Base-by-base conservation (phyloP, 2,797 vertebrate species). In the Enteromius mattozi region DNA sequence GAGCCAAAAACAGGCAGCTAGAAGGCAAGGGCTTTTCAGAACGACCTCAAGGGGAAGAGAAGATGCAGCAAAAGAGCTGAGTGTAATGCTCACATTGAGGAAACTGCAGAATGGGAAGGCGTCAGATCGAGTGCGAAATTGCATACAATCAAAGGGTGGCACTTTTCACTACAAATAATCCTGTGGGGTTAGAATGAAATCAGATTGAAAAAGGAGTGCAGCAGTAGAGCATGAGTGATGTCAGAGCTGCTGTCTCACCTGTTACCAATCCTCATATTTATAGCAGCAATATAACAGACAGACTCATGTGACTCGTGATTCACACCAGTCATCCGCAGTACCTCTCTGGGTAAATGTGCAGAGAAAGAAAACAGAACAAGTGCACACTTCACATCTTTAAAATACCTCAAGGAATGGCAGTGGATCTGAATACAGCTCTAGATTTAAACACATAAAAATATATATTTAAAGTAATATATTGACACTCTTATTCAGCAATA, bases 171-270 rank as follows among this genome's bases (percentile, higher is more conserved):
- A 69, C 72, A 86, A 69, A 77, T 70, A 76, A 77, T 54, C 65
- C 72, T 47, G 75, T 40, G 45, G 54, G 74, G 66, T 54, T 70
- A 51, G 47, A 86, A 49, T 63, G 30, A 82, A 74, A 82, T 70
- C 66, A 30, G 70, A 61, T 21, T 45, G 61, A 69, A 79, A 27
- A 37, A 30, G 51, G 21, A 49, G 61, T 12, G 12, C 54, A 21
- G 47, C 51, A 70, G 79, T 14, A 42, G 65, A 54, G 54, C 80
- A 76, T 59, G 37, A 80, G 80, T 65, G 82, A 80, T 75, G 37
- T 77, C 24, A 66, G 35, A 81, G 65, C 85, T 24, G 66, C 86
- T 49, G 72, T 78, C 71, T 79, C 76, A 82, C 82, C 65, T 72
- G 74, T 65, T 77, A 77, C 40, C 83, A 42, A 65, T 61, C 33